Conservation (phyloP, 2,888 invertebrate genomes). For the Nyleta sp. region DNA sequence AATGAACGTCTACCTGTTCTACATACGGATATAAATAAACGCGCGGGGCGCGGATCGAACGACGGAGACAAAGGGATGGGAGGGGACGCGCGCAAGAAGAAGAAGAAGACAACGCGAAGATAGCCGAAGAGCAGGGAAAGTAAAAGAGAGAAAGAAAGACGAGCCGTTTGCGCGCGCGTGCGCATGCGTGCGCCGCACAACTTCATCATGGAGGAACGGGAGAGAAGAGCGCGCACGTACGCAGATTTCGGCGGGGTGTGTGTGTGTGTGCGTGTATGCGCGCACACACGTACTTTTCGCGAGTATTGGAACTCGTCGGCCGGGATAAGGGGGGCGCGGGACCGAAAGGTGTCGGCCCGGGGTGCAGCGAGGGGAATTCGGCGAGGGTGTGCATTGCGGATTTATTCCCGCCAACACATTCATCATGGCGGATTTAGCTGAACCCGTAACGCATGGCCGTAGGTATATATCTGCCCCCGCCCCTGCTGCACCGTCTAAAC, state of each 20-base stretch:
- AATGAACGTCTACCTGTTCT: slow-evolving; percentile 79
- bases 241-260: slow-evolving; percentile 14
- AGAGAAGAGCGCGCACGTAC: slow-evolving; percentile 33
- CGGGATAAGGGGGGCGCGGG: slow-evolving; percentile 45
- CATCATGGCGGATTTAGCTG: slow-evolving; percentile 83
- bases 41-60: slow-evolving; percentile 26
- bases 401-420: slow-evolving; percentile 81
- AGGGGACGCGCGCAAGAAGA: slow-evolving; percentile 45
- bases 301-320: slow-evolving; percentile 56
- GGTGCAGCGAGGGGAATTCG: slow-evolving; percentile 73
- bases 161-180: slow-evolving; percentile 67
- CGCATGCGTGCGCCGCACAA: slow-evolving; percentile 69
- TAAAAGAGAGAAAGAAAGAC: slow-evolving; percentile 67
- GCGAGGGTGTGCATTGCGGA: slow-evolving; percentile 82
- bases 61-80: slow-evolving; percentile 44
- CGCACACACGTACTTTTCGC: slow-evolving; percentile 31
- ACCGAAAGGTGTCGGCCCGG: slow-evolving; percentile 53
- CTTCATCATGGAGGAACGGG: slow-evolving; percentile 74
- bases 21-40: slow-evolving; percentile 73
- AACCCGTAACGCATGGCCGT: slow-evolving; percentile 81
- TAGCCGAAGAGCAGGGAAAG: slow-evolving; percentile 52
- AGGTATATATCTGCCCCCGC: slow-evolving; percentile 72
- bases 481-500: slow-evolving; percentile 62
- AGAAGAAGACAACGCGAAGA: slow-evolving; percentile 59
- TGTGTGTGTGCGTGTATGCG: slow-evolving; percentile 6